Percentiles rank a stretch among this genome's conserved stretches.
phyloP scores from a whole-genome alignment of 1,140 invertebrate genomes.

The Charaxes varanes region DNA sequence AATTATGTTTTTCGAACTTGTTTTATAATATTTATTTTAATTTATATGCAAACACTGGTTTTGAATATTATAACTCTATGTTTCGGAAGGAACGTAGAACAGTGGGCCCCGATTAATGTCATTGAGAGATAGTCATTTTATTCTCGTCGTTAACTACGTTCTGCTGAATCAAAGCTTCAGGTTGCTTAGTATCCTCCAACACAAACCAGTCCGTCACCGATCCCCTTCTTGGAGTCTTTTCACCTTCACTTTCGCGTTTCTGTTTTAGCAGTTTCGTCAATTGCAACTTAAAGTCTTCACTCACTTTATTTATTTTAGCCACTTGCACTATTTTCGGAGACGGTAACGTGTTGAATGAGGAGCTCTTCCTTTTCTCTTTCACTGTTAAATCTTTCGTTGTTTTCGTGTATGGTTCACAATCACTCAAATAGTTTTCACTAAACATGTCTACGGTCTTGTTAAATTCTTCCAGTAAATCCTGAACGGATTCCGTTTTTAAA shows the following conservation, averaged over 20 bases:
- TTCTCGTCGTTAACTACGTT: no score
- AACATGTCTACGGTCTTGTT: constrained; percentile 57
- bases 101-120: no score
- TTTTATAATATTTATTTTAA: no score
- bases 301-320: constrained; percentile 42
- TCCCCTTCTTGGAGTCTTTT: constrained; percentile 33
- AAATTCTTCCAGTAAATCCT: constrained; percentile 55
- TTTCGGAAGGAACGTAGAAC: no score
- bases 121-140: no score
- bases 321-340: constrained; percentile 56
- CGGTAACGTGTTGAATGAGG: constrained; percentile 46
- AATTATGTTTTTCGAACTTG: no score
- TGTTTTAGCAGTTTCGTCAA: constrained; percentile 39
- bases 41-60: no score
- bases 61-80: no score
- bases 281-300: constrained; percentile 56
- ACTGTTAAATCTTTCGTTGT: constrained; percentile 24
- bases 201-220: constrained; percentile 66
- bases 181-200: constrained; percentile 41
- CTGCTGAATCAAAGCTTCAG: no score
- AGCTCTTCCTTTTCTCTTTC: constrained; percentile 47
- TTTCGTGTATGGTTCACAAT: constrained; percentile 59
- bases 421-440: constrained; percentile 61
- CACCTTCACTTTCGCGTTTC: constrained; percentile 27
- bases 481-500: constrained; percentile 48